A percentile compares a stretch with the other conserved stretches of the same genome.
These are phyloP conservation scores for Sapayoa aenigma DNA, from an alignment of 2,113 vertebrate species.

Conservation along the genomic window DNA sequence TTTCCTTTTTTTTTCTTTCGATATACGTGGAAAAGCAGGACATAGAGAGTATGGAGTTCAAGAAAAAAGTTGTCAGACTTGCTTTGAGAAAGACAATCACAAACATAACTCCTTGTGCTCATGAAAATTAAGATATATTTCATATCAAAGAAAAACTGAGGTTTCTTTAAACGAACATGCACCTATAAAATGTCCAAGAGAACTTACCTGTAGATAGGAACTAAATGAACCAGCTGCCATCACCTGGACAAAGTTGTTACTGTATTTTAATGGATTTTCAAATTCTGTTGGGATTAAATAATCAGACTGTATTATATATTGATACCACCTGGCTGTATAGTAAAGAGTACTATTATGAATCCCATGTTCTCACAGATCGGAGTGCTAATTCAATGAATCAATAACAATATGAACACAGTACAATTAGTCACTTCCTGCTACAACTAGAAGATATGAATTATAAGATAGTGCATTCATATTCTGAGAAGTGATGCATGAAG, in stretches of 20 bases:
- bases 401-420: neutral
- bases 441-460: neutral
- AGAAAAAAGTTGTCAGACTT: neutral
- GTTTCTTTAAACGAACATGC: neutral
- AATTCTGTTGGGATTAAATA: neutral
- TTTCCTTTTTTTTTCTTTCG: neutral
- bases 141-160: neutral
- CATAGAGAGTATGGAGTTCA: neutral
- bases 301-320: neutral
- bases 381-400: neutral
- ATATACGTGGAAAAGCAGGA: neutral
- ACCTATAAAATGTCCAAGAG: neutral
- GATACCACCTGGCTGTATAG: neutral
- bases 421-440: constrained; percentile 3
- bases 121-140: neutral
- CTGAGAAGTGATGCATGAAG: neutral
- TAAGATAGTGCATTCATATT: neutral
- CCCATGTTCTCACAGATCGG: neutral
- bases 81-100: neutral
- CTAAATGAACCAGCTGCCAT: neutral
- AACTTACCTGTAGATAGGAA: neutral
- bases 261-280: neutral
- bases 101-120: neutral
- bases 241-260: neutral
- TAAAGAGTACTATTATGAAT: neutral